Conservation (phyloP, 2,888 invertebrate genomes). For the Cybosia mesomella region DNA sequence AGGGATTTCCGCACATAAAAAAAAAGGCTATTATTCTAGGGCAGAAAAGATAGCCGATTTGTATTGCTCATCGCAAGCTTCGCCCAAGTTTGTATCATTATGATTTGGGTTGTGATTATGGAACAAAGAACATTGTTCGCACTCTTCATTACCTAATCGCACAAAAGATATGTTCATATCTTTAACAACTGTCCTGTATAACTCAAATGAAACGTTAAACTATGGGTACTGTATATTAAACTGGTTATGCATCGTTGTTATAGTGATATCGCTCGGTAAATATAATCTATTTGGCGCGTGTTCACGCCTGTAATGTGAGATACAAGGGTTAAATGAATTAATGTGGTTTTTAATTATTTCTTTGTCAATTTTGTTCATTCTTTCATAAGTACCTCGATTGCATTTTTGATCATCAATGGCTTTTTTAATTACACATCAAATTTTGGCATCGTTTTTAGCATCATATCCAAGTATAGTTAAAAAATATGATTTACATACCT, state of each 20-base stretch:
- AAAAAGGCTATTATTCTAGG: constrained; percentile 10
- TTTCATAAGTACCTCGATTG: not conserved
- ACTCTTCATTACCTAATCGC: constrained; percentile 1
- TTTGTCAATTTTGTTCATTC: constrained; percentile 1
- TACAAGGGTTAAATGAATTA: constrained; percentile 3
- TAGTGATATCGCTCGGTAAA: constrained; percentile 7
- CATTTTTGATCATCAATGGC: constrained; percentile 5
- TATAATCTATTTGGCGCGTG: constrained; percentile 9
- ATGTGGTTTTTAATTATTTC: constrained; percentile 6
- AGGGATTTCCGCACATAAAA: too few relatives aligned
- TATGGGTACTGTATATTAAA: not conserved
- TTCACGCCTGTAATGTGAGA: constrained; percentile 12
- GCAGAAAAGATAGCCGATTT: constrained; percentile 2
- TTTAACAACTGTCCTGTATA: constrained; percentile 1
- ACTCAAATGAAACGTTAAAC: not conserved
- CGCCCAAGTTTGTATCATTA: not conserved
- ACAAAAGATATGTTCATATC: constrained; percentile 3
- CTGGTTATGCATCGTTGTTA: constrained; percentile 9
- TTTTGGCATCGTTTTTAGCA: constrained; percentile 1
- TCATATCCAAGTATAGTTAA: constrained; percentile 2
- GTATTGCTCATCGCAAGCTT: not conserved
- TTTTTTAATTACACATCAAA: not conserved
- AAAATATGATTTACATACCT: not conserved
- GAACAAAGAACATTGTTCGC: constrained; percentile 4
- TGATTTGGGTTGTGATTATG: not conserved